These are phyloP conservation scores for Tyria jacobaeae DNA, from an alignment of 2,888 invertebrate genomes.

Conservation along the genomic window DNA sequence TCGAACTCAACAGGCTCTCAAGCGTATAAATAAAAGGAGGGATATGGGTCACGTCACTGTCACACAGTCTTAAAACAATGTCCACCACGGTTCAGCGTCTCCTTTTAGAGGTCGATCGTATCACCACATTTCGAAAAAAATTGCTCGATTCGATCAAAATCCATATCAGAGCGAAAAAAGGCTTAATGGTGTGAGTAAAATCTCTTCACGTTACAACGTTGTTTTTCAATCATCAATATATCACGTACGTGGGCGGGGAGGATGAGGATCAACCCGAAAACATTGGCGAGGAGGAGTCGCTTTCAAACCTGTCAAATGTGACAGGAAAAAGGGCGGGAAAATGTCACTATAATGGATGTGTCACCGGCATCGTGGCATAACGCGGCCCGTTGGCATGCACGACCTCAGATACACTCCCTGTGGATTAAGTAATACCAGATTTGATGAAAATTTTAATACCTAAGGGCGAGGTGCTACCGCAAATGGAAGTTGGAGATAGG, in stretches of 20 bases:
- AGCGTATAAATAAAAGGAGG: background rate
- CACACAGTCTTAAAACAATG: background rate
- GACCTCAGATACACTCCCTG: constrained; percentile 71
- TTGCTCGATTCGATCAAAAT: background rate
- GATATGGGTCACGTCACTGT: background rate
- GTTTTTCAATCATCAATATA: constrained; percentile 58
- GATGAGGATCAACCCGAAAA: constrained; percentile 71
- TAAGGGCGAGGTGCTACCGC: constrained; percentile 43
- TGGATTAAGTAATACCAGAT: constrained; percentile 73
- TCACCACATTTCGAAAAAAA: too few species aligned
- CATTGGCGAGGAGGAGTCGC: constrained; percentile 80
- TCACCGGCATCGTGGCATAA: constrained; percentile 80
- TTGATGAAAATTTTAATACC: constrained; percentile 64
- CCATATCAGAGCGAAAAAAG: constrained; percentile 40
- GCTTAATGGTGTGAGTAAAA: constrained; percentile 36
- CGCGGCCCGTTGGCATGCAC: constrained; percentile 74
- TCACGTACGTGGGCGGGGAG: constrained; percentile 58
- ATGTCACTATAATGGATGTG: constrained; percentile 86
- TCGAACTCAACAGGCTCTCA: constrained; percentile 63
- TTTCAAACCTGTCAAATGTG: constrained; percentile 85
- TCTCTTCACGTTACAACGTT: constrained; percentile 35
- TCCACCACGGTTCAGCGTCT: background rate
- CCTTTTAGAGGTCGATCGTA: background rate
- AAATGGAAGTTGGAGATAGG: constrained; percentile 34
- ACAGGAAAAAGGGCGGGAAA: constrained; percentile 85